A percentile compares a stretch with the other conserved stretches of the same genome.
phyloP scores from a whole-genome alignment of 2,888 invertebrate species.

The Alcis repandata region DNA sequence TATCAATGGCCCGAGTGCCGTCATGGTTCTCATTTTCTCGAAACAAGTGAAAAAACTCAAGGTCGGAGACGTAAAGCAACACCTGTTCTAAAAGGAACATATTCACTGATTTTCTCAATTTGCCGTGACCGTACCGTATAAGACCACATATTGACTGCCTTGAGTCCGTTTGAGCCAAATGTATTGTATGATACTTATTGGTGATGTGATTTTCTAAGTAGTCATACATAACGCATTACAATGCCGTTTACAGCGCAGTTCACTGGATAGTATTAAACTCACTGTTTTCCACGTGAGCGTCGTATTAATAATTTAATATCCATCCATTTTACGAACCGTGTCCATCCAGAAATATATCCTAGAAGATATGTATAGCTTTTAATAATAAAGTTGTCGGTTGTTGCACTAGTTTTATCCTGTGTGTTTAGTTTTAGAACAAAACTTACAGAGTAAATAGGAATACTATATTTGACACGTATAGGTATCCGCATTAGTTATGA shows the following conservation, averaged over 20 bases:
- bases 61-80: slow-evolving; percentile 1
- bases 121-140: slow-evolving; percentile 31
- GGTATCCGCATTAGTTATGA: too few relatives aligned
- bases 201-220: slow-evolving; percentile 27
- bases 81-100: slow-evolving; percentile 9
- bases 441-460: too few relatives aligned
- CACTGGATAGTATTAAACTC: slow-evolving; percentile 1
- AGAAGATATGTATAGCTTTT: too few relatives aligned
- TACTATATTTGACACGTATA: too few relatives aligned
- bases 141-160: slow-evolving; percentile 33
- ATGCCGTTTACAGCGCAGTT: slow-evolving; percentile 8
- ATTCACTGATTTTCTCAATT: slow-evolving; percentile 29
- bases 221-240: slow-evolving; percentile 31
- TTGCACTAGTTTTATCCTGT: too few relatives aligned
- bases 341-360: too few relatives aligned
- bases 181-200: slow-evolving; percentile 28
- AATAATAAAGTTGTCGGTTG: too few relatives aligned
- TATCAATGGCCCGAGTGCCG: slow-evolving; percentile 1
- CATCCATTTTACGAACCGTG: too few relatives aligned
- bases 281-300: slow-evolving; percentile 6
- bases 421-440: too few relatives aligned
- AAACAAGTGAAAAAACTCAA: slow-evolving; percentile 11
- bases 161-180: slow-evolving; percentile 38
- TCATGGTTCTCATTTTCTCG: neutral
- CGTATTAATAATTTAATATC: neutral